phyloP scores from a whole-genome alignment of 2,888 invertebrate genomes.

The Meghimatium bilineatum region DNA sequence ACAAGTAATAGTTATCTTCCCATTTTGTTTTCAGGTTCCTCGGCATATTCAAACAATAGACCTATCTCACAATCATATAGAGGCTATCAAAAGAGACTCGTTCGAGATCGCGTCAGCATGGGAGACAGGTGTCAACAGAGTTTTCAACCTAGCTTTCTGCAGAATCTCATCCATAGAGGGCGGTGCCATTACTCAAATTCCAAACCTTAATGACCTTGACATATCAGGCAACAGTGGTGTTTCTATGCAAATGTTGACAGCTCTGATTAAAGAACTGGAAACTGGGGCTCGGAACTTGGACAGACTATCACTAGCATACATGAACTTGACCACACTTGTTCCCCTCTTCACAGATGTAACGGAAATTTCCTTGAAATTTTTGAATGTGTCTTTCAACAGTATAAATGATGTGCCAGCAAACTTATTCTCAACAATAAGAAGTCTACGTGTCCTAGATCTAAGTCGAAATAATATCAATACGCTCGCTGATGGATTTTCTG shows the following conservation, averaged over 20 bases:
- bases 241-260: constrained; percentile 49
- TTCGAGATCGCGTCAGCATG: constrained; percentile 59
- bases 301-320: constrained; percentile 23
- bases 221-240: constrained; percentile 59
- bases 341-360: constrained; percentile 25
- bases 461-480: constrained; percentile 55
- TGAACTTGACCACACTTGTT: constrained; percentile 15
- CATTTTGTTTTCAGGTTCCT: constrained; percentile 32
- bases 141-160: constrained; percentile 62
- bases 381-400: constrained; percentile 54
- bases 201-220: constrained; percentile 56
- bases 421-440: constrained; percentile 56
- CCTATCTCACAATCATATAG: constrained; percentile 57
- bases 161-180: constrained; percentile 57
- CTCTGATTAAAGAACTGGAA: constrained; percentile 54
- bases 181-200: constrained; percentile 53
- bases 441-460: constrained; percentile 57
- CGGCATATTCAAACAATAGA: constrained; percentile 46
- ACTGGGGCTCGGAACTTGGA: constrained; percentile 28
- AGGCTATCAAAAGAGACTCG: constrained; percentile 52
- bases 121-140: constrained; percentile 53
- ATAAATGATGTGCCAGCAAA: constrained; percentile 50
- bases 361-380: constrained; percentile 14
- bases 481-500: constrained; percentile 40
- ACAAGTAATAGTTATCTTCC: not conserved